A percentile compares a stretch with the other conserved stretches of the same genome.
Evolutionary conservation across 2,113 vertebrate species (phyloP).

Genomic region (Caranx ignobilis): DNA sequence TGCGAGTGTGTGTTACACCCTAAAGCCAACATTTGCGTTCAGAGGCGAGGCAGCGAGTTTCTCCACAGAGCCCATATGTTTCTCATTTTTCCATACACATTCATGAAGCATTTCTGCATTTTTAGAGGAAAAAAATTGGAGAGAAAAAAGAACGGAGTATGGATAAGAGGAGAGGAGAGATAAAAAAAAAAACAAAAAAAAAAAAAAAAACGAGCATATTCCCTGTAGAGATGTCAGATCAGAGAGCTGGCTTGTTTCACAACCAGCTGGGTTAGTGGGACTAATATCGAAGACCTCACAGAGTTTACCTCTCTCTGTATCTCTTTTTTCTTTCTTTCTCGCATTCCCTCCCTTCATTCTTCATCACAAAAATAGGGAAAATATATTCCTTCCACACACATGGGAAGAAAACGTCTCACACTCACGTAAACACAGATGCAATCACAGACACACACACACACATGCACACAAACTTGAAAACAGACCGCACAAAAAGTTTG

Average conservation of each 20-base stretch:
- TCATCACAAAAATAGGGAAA: slow-evolving; percentile 33
- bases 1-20: slow-evolving; percentile 67
- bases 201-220: slow-evolving; percentile 63
- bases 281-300: slow-evolving; percentile 76
- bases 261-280: slow-evolving; percentile 63
- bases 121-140: slow-evolving; percentile 40
- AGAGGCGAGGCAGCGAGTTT: slow-evolving; percentile 58
- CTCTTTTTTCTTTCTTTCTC: slow-evolving; percentile 23
- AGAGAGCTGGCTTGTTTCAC: slow-evolving; percentile 78
- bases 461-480: slow-evolving; percentile 49
- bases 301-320: slow-evolving; percentile 51
- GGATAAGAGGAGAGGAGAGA: slow-evolving; percentile 49
- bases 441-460: slow-evolving; percentile 35
- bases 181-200: slow-evolving; percentile 72
- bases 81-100: slow-evolving; percentile 78
- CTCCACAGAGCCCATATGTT: slow-evolving; percentile 71
- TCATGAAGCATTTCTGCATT: slow-evolving; percentile 79
- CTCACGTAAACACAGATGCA: slow-evolving; percentile 35
- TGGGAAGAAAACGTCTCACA: slow-evolving; percentile 38
- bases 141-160: slow-evolving; percentile 30
- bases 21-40: slow-evolving; percentile 76
- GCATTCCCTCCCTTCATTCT: slow-evolving; percentile 7
- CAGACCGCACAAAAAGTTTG: slow-evolving; percentile 70
- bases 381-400: slow-evolving; percentile 39
- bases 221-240: slow-evolving; percentile 76